Evolutionary conservation across 2,888 invertebrate genomes (phyloP).

Genomic region (Cryptocheilus praepositus): DNA sequence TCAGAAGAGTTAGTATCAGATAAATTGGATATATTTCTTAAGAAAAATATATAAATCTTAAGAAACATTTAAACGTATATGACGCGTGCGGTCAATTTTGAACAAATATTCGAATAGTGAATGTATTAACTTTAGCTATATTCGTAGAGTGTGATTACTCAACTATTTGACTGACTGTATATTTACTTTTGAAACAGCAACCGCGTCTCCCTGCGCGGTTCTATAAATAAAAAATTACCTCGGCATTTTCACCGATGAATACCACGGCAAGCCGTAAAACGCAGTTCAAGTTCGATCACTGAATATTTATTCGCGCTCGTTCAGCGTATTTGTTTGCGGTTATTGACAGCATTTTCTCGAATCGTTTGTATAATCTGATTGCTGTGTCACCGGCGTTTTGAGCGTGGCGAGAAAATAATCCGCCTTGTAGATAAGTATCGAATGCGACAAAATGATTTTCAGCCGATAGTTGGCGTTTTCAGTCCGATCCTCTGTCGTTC

Average conservation of each 20-base stretch:
- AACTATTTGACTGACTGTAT: background rate
- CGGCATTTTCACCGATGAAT: constrained; percentile 7
- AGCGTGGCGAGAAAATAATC: background rate
- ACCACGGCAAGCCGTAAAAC: background rate
- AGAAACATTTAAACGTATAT: too few species aligned
- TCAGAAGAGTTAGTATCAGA: too few species aligned
- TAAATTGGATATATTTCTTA: too few species aligned
- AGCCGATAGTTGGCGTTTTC: too few species aligned
- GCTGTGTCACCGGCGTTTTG: too few species aligned
- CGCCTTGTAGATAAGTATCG: background rate
- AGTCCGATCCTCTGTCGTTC: too few species aligned
- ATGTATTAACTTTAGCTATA: too few species aligned
- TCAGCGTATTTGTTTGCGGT: constrained; percentile 2
- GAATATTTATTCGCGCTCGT: constrained; percentile 14
- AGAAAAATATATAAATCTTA: too few species aligned
- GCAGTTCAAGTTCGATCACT: background rate
- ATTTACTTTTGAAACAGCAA: background rate
- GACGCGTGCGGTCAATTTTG: too few species aligned
- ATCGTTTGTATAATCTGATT: too few species aligned
- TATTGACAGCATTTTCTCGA: background rate
- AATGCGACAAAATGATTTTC: constrained; percentile 17
- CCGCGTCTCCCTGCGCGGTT: background rate
- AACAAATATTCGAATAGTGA: too few species aligned
- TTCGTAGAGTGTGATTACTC: too few species aligned
- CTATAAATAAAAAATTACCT: constrained; percentile 12